These are phyloP conservation scores for Catajapyx aquilonaris DNA, from an alignment of 1,140 invertebrate genomes.

Conservation along the genomic window DNA sequence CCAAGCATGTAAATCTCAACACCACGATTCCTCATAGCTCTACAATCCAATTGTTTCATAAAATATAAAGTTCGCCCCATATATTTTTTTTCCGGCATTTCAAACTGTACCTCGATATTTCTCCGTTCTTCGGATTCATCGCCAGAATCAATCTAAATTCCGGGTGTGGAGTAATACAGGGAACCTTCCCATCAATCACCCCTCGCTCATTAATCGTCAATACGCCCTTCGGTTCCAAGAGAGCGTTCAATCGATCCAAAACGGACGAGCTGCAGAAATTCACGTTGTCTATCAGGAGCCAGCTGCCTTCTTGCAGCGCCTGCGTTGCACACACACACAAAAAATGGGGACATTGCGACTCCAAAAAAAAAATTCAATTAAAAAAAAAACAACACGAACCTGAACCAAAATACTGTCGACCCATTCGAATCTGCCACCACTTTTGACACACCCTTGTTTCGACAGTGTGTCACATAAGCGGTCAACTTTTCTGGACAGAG, in stretches of 20 bases:
- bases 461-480: too few relatives aligned
- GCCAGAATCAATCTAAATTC: slow-evolving; percentile 88
- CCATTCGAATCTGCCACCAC: slow-evolving; percentile 89
- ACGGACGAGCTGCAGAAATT: slow-evolving; percentile 94
- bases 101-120: slow-evolving; percentile 76
- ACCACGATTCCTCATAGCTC: slow-evolving; percentile 94
- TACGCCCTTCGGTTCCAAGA: slow-evolving; percentile 81
- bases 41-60: too few relatives aligned
- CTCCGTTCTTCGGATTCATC: slow-evolving; percentile 83
- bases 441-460: slow-evolving; percentile 27
- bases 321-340: slow-evolving; percentile 2
- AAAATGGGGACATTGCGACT: neutral
- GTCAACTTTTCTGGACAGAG: too few relatives aligned
- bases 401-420: slow-evolving; percentile 84
- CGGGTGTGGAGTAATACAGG: slow-evolving; percentile 59
- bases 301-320: slow-evolving; percentile 62
- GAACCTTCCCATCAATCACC: slow-evolving; percentile 41
- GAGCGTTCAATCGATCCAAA: slow-evolving; percentile 82
- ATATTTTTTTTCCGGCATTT: too few relatives aligned
- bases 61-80: too few relatives aligned
- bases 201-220: slow-evolving; percentile 84
- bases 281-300: slow-evolving; percentile 89
- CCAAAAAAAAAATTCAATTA: neutral
- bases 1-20: slow-evolving; percentile 66
- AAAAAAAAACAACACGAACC: slow-evolving; percentile 20